These are phyloP conservation scores for Drosophila antonietae DNA, from an alignment of 2,888 invertebrate species.

Conservation along the genomic window DNA sequence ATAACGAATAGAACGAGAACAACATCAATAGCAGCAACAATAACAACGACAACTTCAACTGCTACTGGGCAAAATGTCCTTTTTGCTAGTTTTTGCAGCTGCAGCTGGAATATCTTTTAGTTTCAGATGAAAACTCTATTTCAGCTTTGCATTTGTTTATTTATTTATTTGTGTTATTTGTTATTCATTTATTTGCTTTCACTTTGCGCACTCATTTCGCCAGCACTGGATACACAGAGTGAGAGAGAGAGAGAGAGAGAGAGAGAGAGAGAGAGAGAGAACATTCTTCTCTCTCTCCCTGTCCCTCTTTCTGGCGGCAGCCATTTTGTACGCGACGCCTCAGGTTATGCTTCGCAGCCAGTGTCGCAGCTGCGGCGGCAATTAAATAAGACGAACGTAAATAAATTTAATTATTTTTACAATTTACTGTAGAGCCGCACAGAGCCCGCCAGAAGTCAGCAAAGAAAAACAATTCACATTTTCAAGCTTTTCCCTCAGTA, in stretches of 20 bases:
- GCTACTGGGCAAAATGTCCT: constrained; percentile 36
- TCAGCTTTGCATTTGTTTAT: constrained; percentile 40
- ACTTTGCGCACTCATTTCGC: constrained; percentile 35
- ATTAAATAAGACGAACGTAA: constrained; percentile 72
- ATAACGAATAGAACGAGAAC: constrained; percentile 14
- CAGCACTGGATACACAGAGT: neutral
- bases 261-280: too few relatives aligned
- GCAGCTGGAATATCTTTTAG: constrained; percentile 42
- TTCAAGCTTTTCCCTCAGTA: constrained; percentile 26
- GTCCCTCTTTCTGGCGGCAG: constrained; percentile 19
- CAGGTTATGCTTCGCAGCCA: constrained; percentile 34
- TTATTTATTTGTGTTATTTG: constrained; percentile 65
- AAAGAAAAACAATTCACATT: constrained; percentile 73
- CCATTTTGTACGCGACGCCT: constrained; percentile 48
- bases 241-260: too few relatives aligned
- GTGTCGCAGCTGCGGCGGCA: constrained; percentile 58
- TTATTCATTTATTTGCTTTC: constrained; percentile 64
- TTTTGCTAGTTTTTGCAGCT: constrained; percentile 29
- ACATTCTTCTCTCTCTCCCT: constrained; percentile 1
- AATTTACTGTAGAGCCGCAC: constrained; percentile 56
- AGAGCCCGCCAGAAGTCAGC: constrained; percentile 57
- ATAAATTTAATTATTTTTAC: constrained; percentile 76
- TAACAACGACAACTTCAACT: neutral
- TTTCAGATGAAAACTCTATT: constrained; percentile 47
- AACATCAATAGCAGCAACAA: neutral